These are phyloP conservation scores for Luidia sarsii DNA, from an alignment of 53 echinoderm and acorn worm genomes.

Conservation along the genomic window DNA sequence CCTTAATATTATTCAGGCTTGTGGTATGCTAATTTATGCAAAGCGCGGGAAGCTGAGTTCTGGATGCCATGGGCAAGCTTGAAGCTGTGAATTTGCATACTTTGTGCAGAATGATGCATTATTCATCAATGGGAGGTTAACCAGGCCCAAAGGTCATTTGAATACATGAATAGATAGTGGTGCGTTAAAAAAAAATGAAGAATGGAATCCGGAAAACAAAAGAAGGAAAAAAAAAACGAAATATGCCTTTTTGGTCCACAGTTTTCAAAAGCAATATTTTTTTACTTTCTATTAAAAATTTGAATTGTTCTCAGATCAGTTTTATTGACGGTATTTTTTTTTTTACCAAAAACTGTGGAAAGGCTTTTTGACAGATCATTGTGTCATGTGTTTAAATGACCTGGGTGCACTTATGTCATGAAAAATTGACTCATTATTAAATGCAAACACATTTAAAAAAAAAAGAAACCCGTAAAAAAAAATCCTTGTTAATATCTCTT, in stretches of 20 bases:
- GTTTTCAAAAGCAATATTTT: constrained; percentile 50
- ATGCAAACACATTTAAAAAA: constrained; percentile 29
- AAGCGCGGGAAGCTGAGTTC: constrained; percentile 59
- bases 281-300: constrained; percentile 51
- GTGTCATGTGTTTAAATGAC: constrained; percentile 41
- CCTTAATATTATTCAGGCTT: constrained; percentile 49
- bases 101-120: constrained; percentile 28
- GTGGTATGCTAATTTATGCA: constrained; percentile 57
- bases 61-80: constrained; percentile 54
- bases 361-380: constrained; percentile 4
- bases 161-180: constrained; percentile 33
- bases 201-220: not conserved
- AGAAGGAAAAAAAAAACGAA: not conserved
- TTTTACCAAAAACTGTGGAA: not conserved
- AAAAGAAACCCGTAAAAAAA: not conserved
- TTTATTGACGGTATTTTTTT: constrained; percentile 29
- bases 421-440: not conserved
- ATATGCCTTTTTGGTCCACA: not conserved
- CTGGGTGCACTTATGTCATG: constrained; percentile 8
- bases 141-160: constrained; percentile 36
- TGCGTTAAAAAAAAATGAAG: too few relatives aligned
- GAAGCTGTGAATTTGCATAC: constrained; percentile 48
- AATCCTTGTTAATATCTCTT: not conserved
- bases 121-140: constrained; percentile 18
- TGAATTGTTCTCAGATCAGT: constrained; percentile 19